Evolutionary conservation across 2,113 vertebrate genomes (phyloP), one percentile per base, ranked within the genome.

Genomic region (Butastur rufipennis): DNA sequence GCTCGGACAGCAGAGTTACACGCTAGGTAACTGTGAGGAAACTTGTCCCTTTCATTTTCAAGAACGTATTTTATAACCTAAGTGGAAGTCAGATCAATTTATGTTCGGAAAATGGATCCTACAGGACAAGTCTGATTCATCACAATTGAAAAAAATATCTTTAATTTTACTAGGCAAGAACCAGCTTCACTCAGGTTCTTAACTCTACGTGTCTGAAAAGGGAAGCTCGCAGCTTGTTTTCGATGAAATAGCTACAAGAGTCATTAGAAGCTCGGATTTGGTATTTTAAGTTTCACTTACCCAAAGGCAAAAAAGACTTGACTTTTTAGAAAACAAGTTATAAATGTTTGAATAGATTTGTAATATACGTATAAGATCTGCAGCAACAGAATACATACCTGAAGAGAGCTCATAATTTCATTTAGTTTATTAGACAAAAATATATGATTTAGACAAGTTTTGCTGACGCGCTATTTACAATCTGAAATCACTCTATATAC

Each of bases 371-470:
- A 6, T 68, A 88, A 83, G 52, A 71, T 53, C 32, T 96, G 77
- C 58, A 85, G 79, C 70, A 81, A 96, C 82, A 95, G 93, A 93
- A 96, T 95, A 74, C 87, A 94, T 96, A 95, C 81, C 73, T 96
- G 81, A 91, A 84, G 87, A 90, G 66, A 48, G 50, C 17, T 96
- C 88, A 82, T 97, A 94, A 98, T 99, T 99, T 99, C 99, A 98
- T 99, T 99, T 99, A 98, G 99, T 99, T 99, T 99, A 99, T 99
- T 99, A 99, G 99, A 99, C 99, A 99, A 99, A 99, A 99, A 99
- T 99, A 99, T 99, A 99, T 99, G 99, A 99, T 99, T 99, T 99
- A 99, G 98, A 99, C 99, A 99, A 99, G 99, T 99, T 99, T 99
- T 98, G 99, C 98, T 98, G 99, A 99, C 98, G 98, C 98, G 96